These are phyloP conservation scores for Choloepus didactylus DNA, from an alignment of 2,797 vertebrate species.

Conservation along the genomic window DNA sequence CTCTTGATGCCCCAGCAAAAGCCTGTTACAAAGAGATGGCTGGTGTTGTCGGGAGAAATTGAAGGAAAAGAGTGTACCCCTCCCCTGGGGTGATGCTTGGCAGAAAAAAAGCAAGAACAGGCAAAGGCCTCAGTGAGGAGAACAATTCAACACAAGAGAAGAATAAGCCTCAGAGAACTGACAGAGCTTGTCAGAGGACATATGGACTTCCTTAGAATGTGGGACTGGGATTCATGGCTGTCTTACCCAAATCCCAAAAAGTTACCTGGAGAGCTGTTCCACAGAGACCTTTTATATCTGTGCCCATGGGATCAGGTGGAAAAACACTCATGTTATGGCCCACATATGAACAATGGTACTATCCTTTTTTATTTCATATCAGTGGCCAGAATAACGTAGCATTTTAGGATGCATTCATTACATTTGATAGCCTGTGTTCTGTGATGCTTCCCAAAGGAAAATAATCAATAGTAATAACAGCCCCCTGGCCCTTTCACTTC, in stretches of 20 bases:
- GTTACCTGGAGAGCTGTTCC: rapidly evolving
- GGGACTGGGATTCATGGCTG: background rate
- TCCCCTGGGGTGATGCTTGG: background rate
- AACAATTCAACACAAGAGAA: background rate
- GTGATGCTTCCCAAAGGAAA: background rate
- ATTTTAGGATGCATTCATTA: background rate
- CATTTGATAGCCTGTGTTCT: background rate
- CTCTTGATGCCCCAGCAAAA: background rate
- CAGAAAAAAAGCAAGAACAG: background rate
- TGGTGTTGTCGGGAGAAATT: rapidly evolving
- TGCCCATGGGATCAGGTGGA: background rate
- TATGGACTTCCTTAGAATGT: rapidly evolving
- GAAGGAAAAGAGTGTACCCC: background rate
- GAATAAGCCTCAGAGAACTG: background rate
- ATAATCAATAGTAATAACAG: background rate
- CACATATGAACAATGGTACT: background rate
- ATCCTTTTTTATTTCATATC: background rate
- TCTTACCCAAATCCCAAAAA: background rate
- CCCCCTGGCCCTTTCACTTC: background rate
- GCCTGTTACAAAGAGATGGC: background rate
- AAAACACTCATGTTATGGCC: background rate
- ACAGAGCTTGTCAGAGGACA: background rate
- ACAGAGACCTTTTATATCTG: rapidly evolving
- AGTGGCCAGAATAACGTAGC: background rate
- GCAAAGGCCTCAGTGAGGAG: background rate